A percentile compares a stretch with the other conserved stretches of the same genome.
Evolutionary conservation across 1,140 invertebrate genomes (phyloP).

Genomic region (Myzus persicae): DNA sequence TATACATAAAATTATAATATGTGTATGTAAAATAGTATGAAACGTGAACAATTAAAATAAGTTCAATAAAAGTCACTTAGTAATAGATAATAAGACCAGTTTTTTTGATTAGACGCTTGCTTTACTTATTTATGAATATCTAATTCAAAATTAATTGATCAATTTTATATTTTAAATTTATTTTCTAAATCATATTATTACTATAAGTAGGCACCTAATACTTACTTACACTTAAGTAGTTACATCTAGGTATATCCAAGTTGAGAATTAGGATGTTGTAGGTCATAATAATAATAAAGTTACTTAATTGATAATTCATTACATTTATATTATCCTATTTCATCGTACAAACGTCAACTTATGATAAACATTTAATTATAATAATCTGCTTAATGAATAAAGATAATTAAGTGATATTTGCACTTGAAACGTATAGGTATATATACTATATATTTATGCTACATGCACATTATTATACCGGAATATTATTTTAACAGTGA

Average conservation of each 20-base stretch:
- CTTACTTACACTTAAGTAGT: background rate
- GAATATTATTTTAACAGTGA: too few species aligned
- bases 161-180: background rate
- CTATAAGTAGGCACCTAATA: background rate
- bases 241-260: background rate
- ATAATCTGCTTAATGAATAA: background rate
- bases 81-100: background rate
- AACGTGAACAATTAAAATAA: background rate
- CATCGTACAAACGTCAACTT: background rate
- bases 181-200: background rate
- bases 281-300: background rate
- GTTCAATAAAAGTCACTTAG: background rate
- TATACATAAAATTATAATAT: background rate
- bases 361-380: background rate
- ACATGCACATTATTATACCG: too few species aligned
- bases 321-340: background rate
- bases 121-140: background rate
- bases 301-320: background rate
- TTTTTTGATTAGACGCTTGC: background rate
- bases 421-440: background rate
- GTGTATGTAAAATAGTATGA: background rate
- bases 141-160: background rate
- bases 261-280: background rate
- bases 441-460: too few species aligned
- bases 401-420: background rate